phyloP scores from a whole-genome alignment of 2,113 vertebrate genomes.

The Cyanoderma ruficeps region DNA sequence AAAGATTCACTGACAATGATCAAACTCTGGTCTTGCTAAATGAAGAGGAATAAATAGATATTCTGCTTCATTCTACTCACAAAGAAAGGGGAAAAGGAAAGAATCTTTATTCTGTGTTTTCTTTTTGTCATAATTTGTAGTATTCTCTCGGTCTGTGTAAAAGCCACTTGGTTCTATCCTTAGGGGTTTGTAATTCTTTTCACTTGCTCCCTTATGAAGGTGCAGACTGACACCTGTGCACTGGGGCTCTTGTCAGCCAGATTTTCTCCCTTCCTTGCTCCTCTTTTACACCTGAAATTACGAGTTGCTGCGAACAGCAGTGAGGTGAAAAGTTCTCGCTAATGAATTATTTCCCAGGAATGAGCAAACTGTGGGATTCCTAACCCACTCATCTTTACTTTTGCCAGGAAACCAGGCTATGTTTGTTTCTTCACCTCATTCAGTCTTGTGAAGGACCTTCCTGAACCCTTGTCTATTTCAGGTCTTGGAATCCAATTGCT shows the following conservation, averaged over 20 bases:
- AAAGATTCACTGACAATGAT: constrained; percentile 13
- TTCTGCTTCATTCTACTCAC: not conserved
- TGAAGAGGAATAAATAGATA: constrained; percentile 38
- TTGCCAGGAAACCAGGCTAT: not conserved
- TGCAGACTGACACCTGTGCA: not conserved
- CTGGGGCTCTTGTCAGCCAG: not conserved
- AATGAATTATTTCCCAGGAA: constrained; percentile 11
- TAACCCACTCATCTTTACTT: not conserved
- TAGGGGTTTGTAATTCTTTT: not conserved
- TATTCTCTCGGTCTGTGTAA: not conserved
- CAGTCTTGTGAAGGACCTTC: not conserved
- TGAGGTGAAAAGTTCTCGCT: constrained; percentile 10
- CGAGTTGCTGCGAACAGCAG: not conserved
- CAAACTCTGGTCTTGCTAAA: not conserved
- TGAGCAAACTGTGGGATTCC: not conserved
- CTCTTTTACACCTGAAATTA: not conserved
- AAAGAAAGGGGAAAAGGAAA: not conserved
- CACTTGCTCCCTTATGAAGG: not conserved
- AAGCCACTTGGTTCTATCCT: not conserved
- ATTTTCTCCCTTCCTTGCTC: not conserved
- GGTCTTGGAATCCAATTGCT: not conserved
- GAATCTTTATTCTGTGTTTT: not conserved
- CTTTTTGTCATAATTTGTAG: not conserved
- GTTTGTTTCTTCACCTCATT: not conserved
- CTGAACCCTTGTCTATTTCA: not conserved